Evolutionary conservation across 2,888 invertebrate genomes (phyloP).

Genomic region (Anticlea derivata): DNA sequence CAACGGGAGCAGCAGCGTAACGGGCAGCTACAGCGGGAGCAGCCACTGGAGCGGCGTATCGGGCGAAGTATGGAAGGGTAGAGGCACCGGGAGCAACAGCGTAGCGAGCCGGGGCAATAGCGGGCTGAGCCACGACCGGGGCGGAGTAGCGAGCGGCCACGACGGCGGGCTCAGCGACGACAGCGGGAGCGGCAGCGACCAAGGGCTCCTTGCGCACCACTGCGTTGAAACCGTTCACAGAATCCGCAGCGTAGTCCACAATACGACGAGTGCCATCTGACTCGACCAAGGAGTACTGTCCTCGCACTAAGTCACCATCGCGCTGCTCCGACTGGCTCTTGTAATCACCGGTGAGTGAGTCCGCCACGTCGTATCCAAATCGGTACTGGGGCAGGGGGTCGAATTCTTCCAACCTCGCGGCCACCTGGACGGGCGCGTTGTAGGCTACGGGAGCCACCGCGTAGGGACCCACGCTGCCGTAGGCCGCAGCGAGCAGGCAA

Average conservation of each 20-base stretch:
- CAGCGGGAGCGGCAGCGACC: constrained; percentile 39
- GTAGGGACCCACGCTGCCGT: constrained; percentile 60
- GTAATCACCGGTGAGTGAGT: constrained; percentile 74
- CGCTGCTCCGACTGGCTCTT: constrained; percentile 78
- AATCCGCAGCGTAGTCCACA: constrained; percentile 71
- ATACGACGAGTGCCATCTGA: constrained; percentile 70
- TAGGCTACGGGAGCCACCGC: constrained; percentile 39
- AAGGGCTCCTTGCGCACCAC: constrained; percentile 71
- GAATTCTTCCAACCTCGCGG: constrained; percentile 70
- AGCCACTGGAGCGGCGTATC: constrained; percentile 37
- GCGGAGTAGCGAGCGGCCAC: constrained; percentile 42
- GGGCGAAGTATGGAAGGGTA: constrained; percentile 31
- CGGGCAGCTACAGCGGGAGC: constrained; percentile 41
- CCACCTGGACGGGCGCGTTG: constrained; percentile 39
- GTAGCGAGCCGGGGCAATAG: constrained; percentile 39
- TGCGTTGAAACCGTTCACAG: constrained; percentile 73
- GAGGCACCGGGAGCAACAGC: constrained; percentile 38
- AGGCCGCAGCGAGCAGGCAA: constrained; percentile 64
- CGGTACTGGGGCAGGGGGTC: constrained; percentile 84
- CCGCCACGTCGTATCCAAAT: constrained; percentile 73
- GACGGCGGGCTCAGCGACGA: constrained; percentile 51
- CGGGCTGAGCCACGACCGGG: constrained; percentile 84
- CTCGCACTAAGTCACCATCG: constrained; percentile 81
- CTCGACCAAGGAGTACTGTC: constrained; percentile 71
- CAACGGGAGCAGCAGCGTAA: constrained; percentile 42